These are phyloP conservation scores for Eugnorisma glareosa DNA, from an alignment of 2,888 invertebrate species.

Conservation along the genomic window DNA sequence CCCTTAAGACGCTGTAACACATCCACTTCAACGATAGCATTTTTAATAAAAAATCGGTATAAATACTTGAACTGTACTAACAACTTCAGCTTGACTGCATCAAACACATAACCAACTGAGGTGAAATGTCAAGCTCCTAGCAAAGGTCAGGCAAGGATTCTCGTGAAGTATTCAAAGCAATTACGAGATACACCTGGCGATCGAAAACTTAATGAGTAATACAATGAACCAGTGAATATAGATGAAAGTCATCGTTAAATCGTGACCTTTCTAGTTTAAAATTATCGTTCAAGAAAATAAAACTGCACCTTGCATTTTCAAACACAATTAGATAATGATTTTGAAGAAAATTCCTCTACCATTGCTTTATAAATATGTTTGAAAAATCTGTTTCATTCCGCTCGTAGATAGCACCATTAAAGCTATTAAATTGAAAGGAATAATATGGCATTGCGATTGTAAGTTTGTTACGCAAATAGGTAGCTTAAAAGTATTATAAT, in stretches of 20 bases:
- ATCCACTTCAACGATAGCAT: neutral
- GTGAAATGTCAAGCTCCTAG: neutral
- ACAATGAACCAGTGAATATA: constrained; percentile 39
- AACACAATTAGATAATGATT: no score
- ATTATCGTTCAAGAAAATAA: constrained; percentile 1
- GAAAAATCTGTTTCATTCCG: no score
- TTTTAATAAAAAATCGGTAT: neutral
- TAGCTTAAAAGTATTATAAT: no score
- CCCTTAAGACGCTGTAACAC: neutral
- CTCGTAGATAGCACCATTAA: no score
- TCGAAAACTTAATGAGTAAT: constrained; percentile 50
- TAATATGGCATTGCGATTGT: no score
- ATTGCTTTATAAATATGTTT: no score
- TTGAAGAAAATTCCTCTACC: neutral
- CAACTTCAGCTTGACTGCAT: neutral
- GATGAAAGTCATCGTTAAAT: constrained; percentile 35
- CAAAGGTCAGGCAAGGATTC: constrained; percentile 20
- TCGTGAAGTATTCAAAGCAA: constrained; percentile 26
- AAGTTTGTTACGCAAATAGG: no score
- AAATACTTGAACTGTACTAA: neutral
- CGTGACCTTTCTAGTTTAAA: constrained; percentile 34
- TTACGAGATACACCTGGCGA: constrained; percentile 32
- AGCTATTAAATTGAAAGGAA: no score
- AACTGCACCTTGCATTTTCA: neutral
- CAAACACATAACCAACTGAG: neutral